Evolutionary conservation across 2,888 invertebrate species (phyloP), one percentile per base, ranked within the genome.

Genomic region (Drosophila conformis): DNA sequence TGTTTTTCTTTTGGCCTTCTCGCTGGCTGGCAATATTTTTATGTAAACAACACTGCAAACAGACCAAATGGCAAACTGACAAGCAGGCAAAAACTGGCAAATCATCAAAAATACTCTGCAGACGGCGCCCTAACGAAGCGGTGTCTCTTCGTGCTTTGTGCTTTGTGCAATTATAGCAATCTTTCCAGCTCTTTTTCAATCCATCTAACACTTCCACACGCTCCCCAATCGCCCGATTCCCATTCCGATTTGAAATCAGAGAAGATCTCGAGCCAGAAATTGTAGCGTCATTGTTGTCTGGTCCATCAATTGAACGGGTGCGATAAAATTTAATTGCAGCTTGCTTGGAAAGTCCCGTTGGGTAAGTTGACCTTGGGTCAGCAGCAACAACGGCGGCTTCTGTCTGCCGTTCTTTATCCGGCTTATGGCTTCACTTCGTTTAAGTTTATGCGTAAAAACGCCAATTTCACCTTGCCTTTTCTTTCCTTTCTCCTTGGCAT

Each of bases 141-240:
- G 72, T 33, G 76, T 67, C 73, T 57, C 70, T 56, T 56, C n/a
- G 64, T 71, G 56, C 80, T 64, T 76, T 83, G 33, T 68, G 83
- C 87, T 83, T 83, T 84, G 88, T 79, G 80, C 88, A 87, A 84
- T 87, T 85, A 85, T 77, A 72, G 36, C 53, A 51, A 66, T 60
- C 35, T 31, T 25, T 48, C 15, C 25, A 42, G 18, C 27, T 33
- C 13, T 38, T 33, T 31, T 27, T 10, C 56, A 7, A 31, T 18
- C 13, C 13, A 35, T 40, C 54, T 15, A 25, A 49, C 25, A 21
- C 42, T 36, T 46, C 2, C 46, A 2, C 4, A 40, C 4, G 10
- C 35, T 48, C 49, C 68, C 53, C 21, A 7, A 35, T 8, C 40
- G 1, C 13, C 25, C 6, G 8, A 8, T 25, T 2, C 13, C 18